Conservation (phyloP, 1,140 invertebrate species). For the Branchinecta lynchi region DNA sequence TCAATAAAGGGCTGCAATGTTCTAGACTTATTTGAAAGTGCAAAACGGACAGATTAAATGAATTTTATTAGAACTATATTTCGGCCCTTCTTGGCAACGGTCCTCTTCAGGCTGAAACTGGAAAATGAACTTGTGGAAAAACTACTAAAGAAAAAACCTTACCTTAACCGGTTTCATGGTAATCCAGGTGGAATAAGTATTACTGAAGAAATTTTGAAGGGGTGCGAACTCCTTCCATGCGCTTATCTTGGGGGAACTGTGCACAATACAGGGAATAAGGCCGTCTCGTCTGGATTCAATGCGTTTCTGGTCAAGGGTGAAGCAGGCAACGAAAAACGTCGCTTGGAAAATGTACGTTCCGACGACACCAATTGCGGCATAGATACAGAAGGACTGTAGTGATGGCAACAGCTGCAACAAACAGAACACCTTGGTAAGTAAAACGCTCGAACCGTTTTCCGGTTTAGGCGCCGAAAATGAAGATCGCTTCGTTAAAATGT, state of each 20-base stretch:
- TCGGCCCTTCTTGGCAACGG: too few relatives aligned
- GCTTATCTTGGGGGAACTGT: slow-evolving; percentile 34
- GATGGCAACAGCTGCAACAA: slow-evolving; percentile 48
- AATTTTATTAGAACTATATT: too few relatives aligned
- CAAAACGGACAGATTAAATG: neutral
- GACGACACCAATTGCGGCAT: slow-evolving; percentile 50
- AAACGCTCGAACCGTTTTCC: too few relatives aligned
- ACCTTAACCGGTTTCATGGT: slow-evolving; percentile 44
- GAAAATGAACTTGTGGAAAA: too few relatives aligned
- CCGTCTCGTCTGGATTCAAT: slow-evolving; percentile 46
- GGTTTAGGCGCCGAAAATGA: too few relatives aligned
- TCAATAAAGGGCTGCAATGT: slow-evolving; percentile 2
- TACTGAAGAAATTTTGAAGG: slow-evolving; percentile 37
- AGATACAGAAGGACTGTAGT: slow-evolving; percentile 55
- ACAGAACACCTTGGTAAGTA: slow-evolving; percentile 8
- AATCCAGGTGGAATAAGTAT: slow-evolving; percentile 42
- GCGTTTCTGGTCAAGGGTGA: slow-evolving; percentile 49
- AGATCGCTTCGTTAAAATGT: too few relatives aligned
- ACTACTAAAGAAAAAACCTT: too few relatives aligned
- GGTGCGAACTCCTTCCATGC: slow-evolving; percentile 29
- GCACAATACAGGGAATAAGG: slow-evolving; percentile 45
- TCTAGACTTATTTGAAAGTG: neutral
- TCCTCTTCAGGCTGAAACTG: too few relatives aligned
- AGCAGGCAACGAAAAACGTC: slow-evolving; percentile 59
- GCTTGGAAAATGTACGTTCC: slow-evolving; percentile 56